Evolutionary conservation across 2,888 invertebrate species (phyloP), one percentile per base, ranked within the genome.

Genomic region (Eupithecia exiguata): DNA sequence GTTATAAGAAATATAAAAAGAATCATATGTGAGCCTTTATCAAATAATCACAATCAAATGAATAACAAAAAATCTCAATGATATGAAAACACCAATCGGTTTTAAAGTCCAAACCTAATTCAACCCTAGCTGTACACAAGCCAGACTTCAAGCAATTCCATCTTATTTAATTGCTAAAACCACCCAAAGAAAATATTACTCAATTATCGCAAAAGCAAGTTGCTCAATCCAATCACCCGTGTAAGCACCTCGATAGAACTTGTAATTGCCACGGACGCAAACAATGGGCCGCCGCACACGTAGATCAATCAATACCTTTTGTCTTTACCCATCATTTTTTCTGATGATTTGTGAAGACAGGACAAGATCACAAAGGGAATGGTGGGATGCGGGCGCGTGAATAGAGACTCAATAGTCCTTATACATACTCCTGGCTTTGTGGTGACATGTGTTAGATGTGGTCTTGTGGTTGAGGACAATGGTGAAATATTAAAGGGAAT

Each of bases 271-370:
- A 72, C 77, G 71, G 79, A 74, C 79, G 80, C 72, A 84, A 83
- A 86, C 87, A 86, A 86, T 86, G 87, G 83, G 14, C 73, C 76
- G 84, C 93, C 94, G 91, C 93, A 93, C 92, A 92, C 93, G 90
- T 86, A 85, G 92, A 82, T 87, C 91, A 92, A 92, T 91, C 90
- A 87, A 79, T 84, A 86, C 88, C 89, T 87, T 91, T 93, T 92
- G 93, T 93, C 89, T 93, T 88, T 88, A 84, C 87, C 86, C 89
- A 88, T 84, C 71, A 83, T 89, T 89, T 91, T 88, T 88, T 84
- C 84, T 82, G 88, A 92, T 92, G 92, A 93, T 93, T 92, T 93
- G 94, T 93, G 92, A 91, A 91, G 91, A 89, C 91, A 91, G 92
- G 92, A 91, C 90, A 90, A 82, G 77, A 80, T 86, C 88, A 93